These are phyloP conservation scores for Atta cephalotes DNA, from an alignment of 1,140 invertebrate species.

Conservation along the genomic window DNA sequence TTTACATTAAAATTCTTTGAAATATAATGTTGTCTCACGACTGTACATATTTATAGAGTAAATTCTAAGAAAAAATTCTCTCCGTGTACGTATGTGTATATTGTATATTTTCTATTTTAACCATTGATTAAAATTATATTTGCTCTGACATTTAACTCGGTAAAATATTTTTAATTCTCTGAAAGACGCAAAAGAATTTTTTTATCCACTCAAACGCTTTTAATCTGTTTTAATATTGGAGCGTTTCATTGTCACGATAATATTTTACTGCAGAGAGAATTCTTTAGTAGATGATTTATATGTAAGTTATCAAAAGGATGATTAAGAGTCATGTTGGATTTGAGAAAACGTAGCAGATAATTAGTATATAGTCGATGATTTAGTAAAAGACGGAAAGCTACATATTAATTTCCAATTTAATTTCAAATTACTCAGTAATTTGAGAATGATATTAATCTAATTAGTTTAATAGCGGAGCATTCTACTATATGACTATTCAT, in stretches of 20 bases:
- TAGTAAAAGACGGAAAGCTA: not conserved
- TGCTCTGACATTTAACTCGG: not conserved
- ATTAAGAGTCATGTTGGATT: constrained; percentile 1
- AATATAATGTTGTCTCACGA: no score
- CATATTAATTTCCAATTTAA: not conserved
- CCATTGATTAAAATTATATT: not conserved
- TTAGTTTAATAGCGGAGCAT: not conserved
- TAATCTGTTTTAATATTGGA: not conserved
- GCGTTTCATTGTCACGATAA: not conserved
- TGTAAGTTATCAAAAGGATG: not conserved
- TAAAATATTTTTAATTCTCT: constrained; percentile 21
- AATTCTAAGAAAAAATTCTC: no score
- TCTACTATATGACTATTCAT: not conserved
- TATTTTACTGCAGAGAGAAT: constrained; percentile 14
- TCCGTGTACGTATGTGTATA: not conserved
- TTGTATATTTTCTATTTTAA: not conserved
- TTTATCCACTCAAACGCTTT: not conserved
- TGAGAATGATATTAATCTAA: not conserved
- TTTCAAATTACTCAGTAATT: not conserved
- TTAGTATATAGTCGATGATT: not conserved
- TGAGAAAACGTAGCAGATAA: not conserved
- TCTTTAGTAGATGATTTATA: not conserved
- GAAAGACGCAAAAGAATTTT: not conserved
- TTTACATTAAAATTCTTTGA: no score
- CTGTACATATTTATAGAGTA: no score